These are phyloP conservation scores for Caenorhabditis latens DNA, from an alignment of 1,140 invertebrate species.

Conservation along the genomic window DNA sequence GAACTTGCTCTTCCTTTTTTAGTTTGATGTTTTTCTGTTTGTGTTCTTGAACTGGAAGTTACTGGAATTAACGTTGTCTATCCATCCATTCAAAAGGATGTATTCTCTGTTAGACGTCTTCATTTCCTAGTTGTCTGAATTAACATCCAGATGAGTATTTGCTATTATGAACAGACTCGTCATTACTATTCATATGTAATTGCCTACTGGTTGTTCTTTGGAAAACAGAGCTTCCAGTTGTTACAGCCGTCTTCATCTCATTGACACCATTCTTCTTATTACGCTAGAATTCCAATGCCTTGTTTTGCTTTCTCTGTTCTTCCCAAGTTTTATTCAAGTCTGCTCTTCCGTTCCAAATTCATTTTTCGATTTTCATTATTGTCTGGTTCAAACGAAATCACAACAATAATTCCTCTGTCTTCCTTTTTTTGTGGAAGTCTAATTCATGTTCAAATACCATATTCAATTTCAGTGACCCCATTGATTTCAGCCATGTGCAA, in stretches of 20 bases:
- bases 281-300: not conserved
- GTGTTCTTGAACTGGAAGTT: not conserved
- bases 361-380: too few relatives aligned
- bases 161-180: not conserved
- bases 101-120: not conserved
- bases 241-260: too few relatives aligned
- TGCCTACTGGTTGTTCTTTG: not conserved
- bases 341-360: too few relatives aligned
- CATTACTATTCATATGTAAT: constrained; percentile 25
- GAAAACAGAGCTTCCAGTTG: not conserved
- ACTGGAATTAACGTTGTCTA: not conserved
- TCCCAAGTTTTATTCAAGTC: not conserved
- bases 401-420: too few relatives aligned
- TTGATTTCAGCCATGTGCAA: constrained; percentile 50
- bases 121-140: not conserved
- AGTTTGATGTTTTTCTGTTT: not conserved
- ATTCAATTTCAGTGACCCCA: constrained; percentile 20
- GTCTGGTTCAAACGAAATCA: too few relatives aligned
- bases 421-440: not conserved
- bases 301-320: not conserved
- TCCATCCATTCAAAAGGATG: not conserved
- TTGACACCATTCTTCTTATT: not conserved
- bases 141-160: constrained; percentile 21
- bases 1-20: not conserved
- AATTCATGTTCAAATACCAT: not conserved